Percentiles rank a stretch among this genome's conserved stretches.
Evolutionary conservation across 2,113 vertebrate genomes (phyloP).

Genomic region (Seriola aureovittata): DNA sequence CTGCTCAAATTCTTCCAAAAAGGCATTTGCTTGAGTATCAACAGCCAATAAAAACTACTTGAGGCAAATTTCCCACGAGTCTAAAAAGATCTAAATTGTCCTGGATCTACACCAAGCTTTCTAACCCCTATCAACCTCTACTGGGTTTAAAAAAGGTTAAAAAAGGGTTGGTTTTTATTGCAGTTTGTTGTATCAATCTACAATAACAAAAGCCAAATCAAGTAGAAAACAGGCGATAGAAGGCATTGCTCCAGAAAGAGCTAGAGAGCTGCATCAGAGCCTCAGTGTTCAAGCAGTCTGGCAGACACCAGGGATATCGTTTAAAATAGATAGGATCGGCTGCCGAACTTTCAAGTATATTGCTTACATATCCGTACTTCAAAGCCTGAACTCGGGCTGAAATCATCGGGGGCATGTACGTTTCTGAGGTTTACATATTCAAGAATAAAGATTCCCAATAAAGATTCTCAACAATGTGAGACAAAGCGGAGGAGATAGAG

Average conservation of each 20-base stretch:
- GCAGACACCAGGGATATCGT: conserved; percentile 36
- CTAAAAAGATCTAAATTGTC: conserved; percentile 14
- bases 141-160: background rate
- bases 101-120: conserved; percentile 8
- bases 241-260: background rate
- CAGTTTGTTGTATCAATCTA: background rate
- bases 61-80: conserved; percentile 14
- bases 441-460: conserved; percentile 42
- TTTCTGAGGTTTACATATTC: conserved; percentile 24
- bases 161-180: background rate
- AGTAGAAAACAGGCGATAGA: background rate
- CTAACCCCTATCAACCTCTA: background rate
- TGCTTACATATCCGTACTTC: conserved; percentile 50
- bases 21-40: background rate
- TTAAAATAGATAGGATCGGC: conserved; percentile 48
- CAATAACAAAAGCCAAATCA: conserved; percentile 10
- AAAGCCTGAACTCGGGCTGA: conserved; percentile 48
- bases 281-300: conserved; percentile 15
- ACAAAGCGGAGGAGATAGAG: conserved; percentile 11
- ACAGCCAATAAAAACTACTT: conserved; percentile 2
- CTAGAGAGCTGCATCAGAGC: background rate
- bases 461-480: conserved; percentile 24
- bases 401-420: conserved; percentile 16
- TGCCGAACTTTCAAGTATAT: conserved; percentile 40
- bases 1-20: background rate